Conservation (phyloP, 2,888 invertebrate species). For the Drosophila quinaria region DNA sequence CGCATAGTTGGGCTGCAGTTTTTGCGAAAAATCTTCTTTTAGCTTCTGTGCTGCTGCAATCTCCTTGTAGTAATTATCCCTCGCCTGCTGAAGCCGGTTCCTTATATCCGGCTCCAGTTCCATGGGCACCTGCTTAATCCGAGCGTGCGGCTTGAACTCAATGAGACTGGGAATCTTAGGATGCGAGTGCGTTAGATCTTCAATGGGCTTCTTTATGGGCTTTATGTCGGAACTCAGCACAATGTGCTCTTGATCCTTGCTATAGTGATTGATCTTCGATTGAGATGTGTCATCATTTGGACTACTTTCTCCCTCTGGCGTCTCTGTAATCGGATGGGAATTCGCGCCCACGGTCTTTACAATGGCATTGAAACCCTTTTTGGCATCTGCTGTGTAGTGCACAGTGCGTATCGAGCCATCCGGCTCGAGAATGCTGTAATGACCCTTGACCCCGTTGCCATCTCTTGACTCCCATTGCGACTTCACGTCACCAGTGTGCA, state of each 20-base stretch:
- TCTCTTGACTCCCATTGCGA: constrained; percentile 88
- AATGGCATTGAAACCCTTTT: constrained; percentile 87
- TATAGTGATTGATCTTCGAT: constrained; percentile 86
- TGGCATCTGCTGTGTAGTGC: constrained; percentile 87
- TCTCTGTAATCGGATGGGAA: constrained; percentile 84
- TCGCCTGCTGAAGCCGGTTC: constrained; percentile 70
- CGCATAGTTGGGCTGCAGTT: constrained; percentile 65
- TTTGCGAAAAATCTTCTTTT: constrained; percentile 60
- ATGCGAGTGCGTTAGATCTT: constrained; percentile 83
- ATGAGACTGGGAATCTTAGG: constrained; percentile 84
- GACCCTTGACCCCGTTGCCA: constrained; percentile 87
- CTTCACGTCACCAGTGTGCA: constrained; percentile 87
- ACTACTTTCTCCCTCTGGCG: constrained; percentile 74
- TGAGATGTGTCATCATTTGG: constrained; percentile 83
- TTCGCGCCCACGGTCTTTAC: constrained; percentile 86
- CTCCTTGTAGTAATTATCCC: constrained; percentile 81
- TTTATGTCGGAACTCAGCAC: constrained; percentile 85
- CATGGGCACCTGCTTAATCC: constrained; percentile 84
- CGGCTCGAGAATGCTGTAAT: constrained; percentile 89
- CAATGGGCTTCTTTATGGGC: constrained; percentile 77
- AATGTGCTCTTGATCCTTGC: constrained; percentile 85
- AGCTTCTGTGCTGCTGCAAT: constrained; percentile 68
- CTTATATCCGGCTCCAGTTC: constrained; percentile 82
- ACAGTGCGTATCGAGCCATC: constrained; percentile 88
- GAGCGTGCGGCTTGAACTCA: constrained; percentile 84